A percentile compares a stretch with the other conserved stretches of the same genome.
Evolutionary conservation across 2,888 invertebrate genomes (phyloP).

Genomic region (Gortyna flavago): DNA sequence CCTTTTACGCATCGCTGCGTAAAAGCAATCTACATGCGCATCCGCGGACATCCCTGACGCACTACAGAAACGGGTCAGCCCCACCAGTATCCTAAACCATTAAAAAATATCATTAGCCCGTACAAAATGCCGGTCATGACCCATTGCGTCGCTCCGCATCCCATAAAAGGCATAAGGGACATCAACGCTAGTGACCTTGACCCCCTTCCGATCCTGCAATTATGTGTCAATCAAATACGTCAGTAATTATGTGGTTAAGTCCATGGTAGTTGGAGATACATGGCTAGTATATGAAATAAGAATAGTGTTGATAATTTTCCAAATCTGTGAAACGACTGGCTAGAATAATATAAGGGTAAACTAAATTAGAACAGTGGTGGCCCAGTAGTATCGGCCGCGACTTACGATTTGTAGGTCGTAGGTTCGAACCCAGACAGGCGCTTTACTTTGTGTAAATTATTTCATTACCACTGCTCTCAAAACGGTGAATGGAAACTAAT

Average conservation of each 20-base stretch:
- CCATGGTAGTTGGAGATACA: not conserved
- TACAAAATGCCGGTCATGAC: conserved; percentile 21
- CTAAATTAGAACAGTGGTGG: too few species aligned
- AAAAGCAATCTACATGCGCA: too few species aligned
- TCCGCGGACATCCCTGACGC: too few species aligned
- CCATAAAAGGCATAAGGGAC: conserved; percentile 32
- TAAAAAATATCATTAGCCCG: not conserved
- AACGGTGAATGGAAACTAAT: too few species aligned
- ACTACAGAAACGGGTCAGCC: too few species aligned
- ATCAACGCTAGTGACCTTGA: conserved; percentile 39
- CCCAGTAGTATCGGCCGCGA: too few species aligned
- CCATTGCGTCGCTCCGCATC: conserved; percentile 9
- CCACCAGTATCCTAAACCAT: too few species aligned
- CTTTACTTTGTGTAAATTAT: too few species aligned
- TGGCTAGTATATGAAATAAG: not conserved
- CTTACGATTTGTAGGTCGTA: too few species aligned
- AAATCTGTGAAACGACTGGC: not conserved
- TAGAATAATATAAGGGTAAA: not conserved
- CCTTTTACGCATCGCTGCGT: too few species aligned
- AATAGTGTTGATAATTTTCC: not conserved
- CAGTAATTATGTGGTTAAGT: not conserved
- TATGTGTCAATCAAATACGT: conserved; percentile 24
- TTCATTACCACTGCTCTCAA: too few species aligned
- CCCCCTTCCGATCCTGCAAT: conserved; percentile 44
- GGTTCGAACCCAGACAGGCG: too few species aligned